Percentiles rank a stretch among this genome's conserved stretches.
Evolutionary conservation across 2,888 invertebrate species (phyloP).

Genomic region (Himalopsyche japonica): DNA sequence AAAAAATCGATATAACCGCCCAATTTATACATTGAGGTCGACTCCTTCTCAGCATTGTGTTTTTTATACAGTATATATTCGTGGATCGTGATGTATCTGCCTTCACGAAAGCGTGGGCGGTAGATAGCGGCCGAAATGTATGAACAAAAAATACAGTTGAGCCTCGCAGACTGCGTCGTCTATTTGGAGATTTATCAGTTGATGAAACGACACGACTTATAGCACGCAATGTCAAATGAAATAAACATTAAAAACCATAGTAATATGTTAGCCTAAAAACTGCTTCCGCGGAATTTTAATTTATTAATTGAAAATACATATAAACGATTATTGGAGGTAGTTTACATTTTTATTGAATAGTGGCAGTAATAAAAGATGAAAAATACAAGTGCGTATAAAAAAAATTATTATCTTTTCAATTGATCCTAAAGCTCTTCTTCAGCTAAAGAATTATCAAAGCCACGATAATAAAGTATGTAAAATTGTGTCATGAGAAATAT

Average conservation of each 20-base stretch:
- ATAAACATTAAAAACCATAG: neutral
- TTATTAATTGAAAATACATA: too few relatives aligned
- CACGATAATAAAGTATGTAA: too few relatives aligned
- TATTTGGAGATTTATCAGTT: neutral
- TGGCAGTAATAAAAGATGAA: too few relatives aligned
- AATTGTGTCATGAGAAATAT: too few relatives aligned
- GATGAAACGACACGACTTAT: neutral
- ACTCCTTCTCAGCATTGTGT: neutral
- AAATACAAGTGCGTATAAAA: too few relatives aligned
- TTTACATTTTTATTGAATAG: too few relatives aligned
- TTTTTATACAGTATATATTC: neutral
- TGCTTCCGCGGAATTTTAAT: too few relatives aligned
- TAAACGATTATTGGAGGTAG: too few relatives aligned
- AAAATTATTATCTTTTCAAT: too few relatives aligned
- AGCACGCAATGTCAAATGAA: neutral
- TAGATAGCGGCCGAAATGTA: neutral
- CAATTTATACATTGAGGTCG: neutral
- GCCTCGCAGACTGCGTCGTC: neutral
- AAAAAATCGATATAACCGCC: neutral
- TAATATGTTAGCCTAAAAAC: neutral
- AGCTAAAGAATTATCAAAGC: too few relatives aligned
- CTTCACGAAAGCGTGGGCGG: neutral
- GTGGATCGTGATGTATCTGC: neutral
- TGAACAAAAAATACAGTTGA: neutral
- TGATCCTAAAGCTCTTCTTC: too few relatives aligned